Evolutionary conservation across 2,113 vertebrate genomes (phyloP), one percentile per base, ranked within the genome.

Genomic region (Sitta europaea): DNA sequence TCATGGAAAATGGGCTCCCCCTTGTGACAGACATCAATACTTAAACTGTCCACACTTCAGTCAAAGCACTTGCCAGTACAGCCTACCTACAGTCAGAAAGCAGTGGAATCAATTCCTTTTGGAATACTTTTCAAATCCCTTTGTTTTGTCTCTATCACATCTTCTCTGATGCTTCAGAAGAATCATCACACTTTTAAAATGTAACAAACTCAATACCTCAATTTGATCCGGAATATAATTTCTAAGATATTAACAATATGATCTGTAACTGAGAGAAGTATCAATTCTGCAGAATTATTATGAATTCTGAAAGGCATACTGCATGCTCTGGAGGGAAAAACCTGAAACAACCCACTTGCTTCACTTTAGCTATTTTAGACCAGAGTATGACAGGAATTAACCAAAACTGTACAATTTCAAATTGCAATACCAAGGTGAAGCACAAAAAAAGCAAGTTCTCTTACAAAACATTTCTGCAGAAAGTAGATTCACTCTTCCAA

Each of bases 1-100:
- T 62, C 36, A 62, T 23, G 80, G 95, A 82, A 92, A 96, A 82
- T 94, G 81, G 77, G 96, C 96, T 96, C 96, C 96, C 96, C 50
- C 96, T 96, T 95, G 95, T 95, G 96, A 96, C 95, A 79, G 54
- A 76, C 14, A 68, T n/a, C 89, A 89, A 87, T 45, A 90, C 29
- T 53, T 61, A 66, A 86, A 28, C 45, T 45, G 38, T 43, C 68
- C 53, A 78, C 53, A 65, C 63, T 84, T 78, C 35, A 78, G 28
- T 54, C 76, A 65, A 82, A 72, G 35, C 27, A 54, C 42, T 45
- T 29, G 6, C n/a, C 42, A 48, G 43, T 12, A 50, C 4, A 84
- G n/a, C 12, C 29, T 35, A 48, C 14, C 14, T 8, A 47, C 38
- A 75, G 38, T 21, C 43, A 76, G 29, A 83, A 84, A 66, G 10